Percentiles rank a stretch among this genome's conserved stretches.
Conservation (phyloP, 1,140 invertebrate genomes). For the Parasteatoda tepidariorum region DNA sequence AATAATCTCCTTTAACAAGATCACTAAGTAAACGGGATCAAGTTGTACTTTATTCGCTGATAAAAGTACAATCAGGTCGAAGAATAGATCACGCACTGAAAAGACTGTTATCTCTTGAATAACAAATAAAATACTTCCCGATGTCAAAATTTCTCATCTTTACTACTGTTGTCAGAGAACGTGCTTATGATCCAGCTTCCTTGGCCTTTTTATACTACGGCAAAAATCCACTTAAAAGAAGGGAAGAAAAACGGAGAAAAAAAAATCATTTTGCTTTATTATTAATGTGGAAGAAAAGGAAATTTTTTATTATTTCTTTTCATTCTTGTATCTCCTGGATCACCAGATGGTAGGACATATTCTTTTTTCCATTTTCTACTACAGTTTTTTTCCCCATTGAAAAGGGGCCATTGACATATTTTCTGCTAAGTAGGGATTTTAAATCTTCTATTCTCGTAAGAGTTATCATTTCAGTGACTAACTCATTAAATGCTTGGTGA, state of each 20-base stretch:
- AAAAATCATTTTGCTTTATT: slow-evolving; percentile 60
- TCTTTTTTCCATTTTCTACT: slow-evolving; percentile 30
- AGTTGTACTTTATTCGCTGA: neutral
- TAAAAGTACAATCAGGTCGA: neutral
- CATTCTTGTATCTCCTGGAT: slow-evolving; percentile 48
- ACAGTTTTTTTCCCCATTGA: slow-evolving; percentile 42
- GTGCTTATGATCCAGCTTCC: slow-evolving; percentile 51
- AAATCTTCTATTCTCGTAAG: too few species aligned
- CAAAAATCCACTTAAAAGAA: slow-evolving; percentile 54
- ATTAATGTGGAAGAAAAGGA: slow-evolving; percentile 54
- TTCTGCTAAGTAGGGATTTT: slow-evolving; percentile 54
- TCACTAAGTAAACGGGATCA: neutral
- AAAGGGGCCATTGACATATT: slow-evolving; percentile 58
- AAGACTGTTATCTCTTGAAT: slow-evolving; percentile 40
- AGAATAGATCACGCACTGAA: slow-evolving; percentile 45
- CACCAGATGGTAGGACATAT: slow-evolving; percentile 53
- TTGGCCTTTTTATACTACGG: slow-evolving; percentile 16
- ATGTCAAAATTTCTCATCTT: slow-evolving; percentile 58
- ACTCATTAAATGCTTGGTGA: too few species aligned
- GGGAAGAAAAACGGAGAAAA: slow-evolving; percentile 26
- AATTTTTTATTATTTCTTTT: slow-evolving; percentile 43
- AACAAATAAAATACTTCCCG: slow-evolving; percentile 48
- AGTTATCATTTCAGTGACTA: neutral
- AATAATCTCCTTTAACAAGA: neutral
- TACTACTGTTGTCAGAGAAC: slow-evolving; percentile 56